These are phyloP conservation scores for Neosalanx taihuensis DNA, from an alignment of 2,797 vertebrate genomes.

Conservation along the genomic window DNA sequence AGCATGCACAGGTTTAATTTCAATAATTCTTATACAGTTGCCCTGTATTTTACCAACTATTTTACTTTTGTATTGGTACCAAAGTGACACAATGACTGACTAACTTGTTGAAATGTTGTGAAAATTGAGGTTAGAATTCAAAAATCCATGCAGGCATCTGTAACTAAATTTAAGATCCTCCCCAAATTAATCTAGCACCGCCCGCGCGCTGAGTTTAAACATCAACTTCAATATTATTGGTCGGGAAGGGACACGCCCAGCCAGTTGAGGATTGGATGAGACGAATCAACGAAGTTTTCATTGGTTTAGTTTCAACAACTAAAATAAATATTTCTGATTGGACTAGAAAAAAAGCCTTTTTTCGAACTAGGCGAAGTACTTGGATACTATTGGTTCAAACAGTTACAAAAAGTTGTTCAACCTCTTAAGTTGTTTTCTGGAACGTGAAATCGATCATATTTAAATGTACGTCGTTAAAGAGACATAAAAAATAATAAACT, in stretches of 20 bases:
- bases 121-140: conserved; percentile 54
- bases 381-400: conserved; percentile 56
- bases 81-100: not conserved
- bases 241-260: conserved; percentile 24
- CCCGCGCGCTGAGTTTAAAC: conserved; percentile 78
- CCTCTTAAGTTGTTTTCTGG: conserved; percentile 42
- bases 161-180: conserved; percentile 49
- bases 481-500: conserved; percentile 1
- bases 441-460: conserved; percentile 58
- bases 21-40: conserved; percentile 18
- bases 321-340: conserved; percentile 54
- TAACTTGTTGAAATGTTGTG: conserved; percentile 21
- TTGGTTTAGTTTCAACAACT: conserved; percentile 58
- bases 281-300: not conserved
- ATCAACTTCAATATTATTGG: conserved; percentile 62
- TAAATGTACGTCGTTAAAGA: conserved; percentile 61
- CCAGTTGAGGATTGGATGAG: conserved; percentile 48
- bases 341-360: conserved; percentile 57
- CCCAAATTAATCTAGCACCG: conserved; percentile 59
- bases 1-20: conserved; percentile 20
- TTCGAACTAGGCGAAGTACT: conserved; percentile 75
- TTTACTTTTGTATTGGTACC: not conserved
- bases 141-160: conserved; percentile 62
- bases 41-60: not conserved
- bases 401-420: conserved; percentile 30